These are phyloP conservation scores for Lysandra coridon DNA, from an alignment of 2,888 invertebrate species.

Conservation along the genomic window DNA sequence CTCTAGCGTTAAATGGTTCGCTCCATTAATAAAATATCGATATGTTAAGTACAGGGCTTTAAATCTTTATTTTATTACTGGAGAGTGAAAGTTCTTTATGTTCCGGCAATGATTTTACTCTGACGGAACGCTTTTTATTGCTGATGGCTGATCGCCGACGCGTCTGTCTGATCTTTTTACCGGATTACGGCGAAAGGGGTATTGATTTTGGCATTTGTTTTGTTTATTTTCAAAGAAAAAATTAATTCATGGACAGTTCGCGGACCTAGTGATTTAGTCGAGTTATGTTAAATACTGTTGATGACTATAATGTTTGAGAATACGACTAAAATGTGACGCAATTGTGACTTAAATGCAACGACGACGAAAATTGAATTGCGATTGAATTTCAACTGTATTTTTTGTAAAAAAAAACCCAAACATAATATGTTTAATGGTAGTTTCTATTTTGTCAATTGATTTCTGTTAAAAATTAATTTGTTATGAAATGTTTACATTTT, in stretches of 20 bases:
- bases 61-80: slow-evolving; percentile 25
- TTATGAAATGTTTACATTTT: too few relatives aligned
- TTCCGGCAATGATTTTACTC: slow-evolving; percentile 25
- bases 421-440: too few relatives aligned
- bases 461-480: too few relatives aligned
- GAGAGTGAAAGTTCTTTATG: slow-evolving; percentile 21
- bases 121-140: slow-evolving; percentile 20
- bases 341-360: too few relatives aligned
- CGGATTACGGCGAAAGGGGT: background rate
- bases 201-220: background rate
- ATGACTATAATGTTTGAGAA: too few relatives aligned
- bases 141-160: background rate
- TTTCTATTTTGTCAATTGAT: too few relatives aligned
- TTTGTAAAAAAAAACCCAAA: too few relatives aligned
- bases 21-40: slow-evolving; percentile 10
- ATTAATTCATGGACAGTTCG: background rate
- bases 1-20: background rate
- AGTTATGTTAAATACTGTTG: too few relatives aligned
- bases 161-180: background rate
- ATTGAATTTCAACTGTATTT: too few relatives aligned
- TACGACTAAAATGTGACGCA: too few relatives aligned
- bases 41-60: background rate
- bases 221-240: background rate
- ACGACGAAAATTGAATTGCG: too few relatives aligned
- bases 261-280: too few relatives aligned